phyloP scores from a whole-genome alignment of 1,140 invertebrate species.

The Rhagoletis pomonella region DNA sequence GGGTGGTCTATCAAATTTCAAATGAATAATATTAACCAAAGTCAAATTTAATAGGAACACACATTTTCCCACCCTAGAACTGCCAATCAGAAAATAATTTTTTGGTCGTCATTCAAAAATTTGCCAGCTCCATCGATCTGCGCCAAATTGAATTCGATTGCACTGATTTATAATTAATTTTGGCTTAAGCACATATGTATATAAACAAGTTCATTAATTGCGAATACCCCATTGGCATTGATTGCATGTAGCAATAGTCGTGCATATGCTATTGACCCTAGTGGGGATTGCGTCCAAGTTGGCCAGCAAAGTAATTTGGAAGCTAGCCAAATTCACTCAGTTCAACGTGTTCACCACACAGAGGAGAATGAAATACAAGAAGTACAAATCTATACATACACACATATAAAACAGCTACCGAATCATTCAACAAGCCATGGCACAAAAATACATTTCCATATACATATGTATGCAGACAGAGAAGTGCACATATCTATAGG shows the following conservation, averaged over 20 bases:
- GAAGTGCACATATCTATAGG: no score
- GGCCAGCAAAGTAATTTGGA: slow-evolving; percentile 30
- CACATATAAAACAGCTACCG: neutral
- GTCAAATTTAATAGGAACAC: no score
- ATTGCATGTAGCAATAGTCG: neutral
- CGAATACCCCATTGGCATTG: neutral
- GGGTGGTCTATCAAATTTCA: no score
- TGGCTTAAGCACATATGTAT: slow-evolving; percentile 14
- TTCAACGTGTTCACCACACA: neutral
- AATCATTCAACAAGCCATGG: slow-evolving; percentile 14
- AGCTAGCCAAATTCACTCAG: neutral
- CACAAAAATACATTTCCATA: neutral
- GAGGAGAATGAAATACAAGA: slow-evolving; percentile 1
- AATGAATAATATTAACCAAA: no score
- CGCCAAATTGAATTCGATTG: slow-evolving; percentile 15
- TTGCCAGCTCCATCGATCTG: neutral
- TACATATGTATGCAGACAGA: neutral
- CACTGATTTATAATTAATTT: slow-evolving; percentile 43
- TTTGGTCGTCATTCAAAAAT: neutral
- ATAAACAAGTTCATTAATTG: slow-evolving; percentile 15
- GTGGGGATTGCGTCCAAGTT: slow-evolving; percentile 1
- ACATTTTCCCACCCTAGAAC: neutral
- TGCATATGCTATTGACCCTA: slow-evolving; percentile 8
- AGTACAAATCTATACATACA: neutral
- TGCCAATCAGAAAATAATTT: neutral